Base-by-base conservation (phyloP, 2,113 vertebrate genomes). In the Sinocyclocheilus maitianheensis region DNA sequence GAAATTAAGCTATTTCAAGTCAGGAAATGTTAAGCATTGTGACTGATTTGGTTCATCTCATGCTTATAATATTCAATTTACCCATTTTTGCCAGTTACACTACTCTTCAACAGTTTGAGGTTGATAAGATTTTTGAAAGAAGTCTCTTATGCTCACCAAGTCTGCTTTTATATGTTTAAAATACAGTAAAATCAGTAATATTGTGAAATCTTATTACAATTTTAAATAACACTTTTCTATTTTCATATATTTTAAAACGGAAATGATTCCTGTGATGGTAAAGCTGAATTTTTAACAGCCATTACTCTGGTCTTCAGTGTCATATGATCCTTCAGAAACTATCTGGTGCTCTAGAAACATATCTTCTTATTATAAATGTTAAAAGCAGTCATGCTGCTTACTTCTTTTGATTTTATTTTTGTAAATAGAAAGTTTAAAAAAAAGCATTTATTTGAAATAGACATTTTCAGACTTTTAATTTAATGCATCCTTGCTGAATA, bases 1-100 rank as follows among this genome's bases (percentile, higher is more conserved):
- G 46, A 40, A 37, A 79, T 75, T 75, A 75, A 75, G 72, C 72
- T 75, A 75, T 48, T 74, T 46, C 40, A 75, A 16, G 58, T 24
- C 58, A 81, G 78, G 18, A 65, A 12, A 12, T 40, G 34, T 43
- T 69, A 2, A 34, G 20, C 18, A 22, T 60, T 60, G 3, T n/a
- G 22, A 62, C 22, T n/a, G 20, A n/a, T 62, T 22, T 62, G 2
- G 58, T 79, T 40, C 30, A 16, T 22, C 3, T 81, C 60, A 65
- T 46, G 14, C 9, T 16, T 46, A n/a, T 76, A 8, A 48, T 43
- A 76, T 76, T 14, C 4, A 22, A 4, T 24, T 24, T 16, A n/a
- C 22, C 12, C 4, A 74, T 12, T 65, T 71, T 71, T n/a, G 20
- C 71, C 37, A 10, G 40, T 74, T 74, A 74, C 34, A 43, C 20